Base-by-base conservation (phyloP, 2,113 vertebrate species). In the Menura novaehollandiae region DNA sequence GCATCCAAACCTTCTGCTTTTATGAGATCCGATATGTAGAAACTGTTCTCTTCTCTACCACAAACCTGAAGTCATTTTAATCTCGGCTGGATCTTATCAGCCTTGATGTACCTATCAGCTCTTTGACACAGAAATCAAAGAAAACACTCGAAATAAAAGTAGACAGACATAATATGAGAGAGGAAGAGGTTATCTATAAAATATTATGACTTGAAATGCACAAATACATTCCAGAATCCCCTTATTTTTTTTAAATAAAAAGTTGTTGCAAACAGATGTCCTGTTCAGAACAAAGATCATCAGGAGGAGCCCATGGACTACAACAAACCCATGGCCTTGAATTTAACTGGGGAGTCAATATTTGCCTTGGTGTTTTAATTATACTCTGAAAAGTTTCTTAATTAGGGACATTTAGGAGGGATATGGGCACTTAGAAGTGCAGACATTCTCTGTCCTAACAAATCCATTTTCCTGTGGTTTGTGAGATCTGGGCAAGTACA, bases 41-140 rank as follows among this genome's bases (percentile, higher is more conserved):
- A 97, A 78, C 66, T 58, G n/a, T 67, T 81, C 91, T 82, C 44
- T 94, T 97, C 96, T 73, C 67, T 76, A 56, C 43, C 85, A 72
- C 84, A 67, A 96, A 97, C 85, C 90, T 44, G 86, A 80, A 90
- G 87, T 77, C 62, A 82, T 97, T 97, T 97, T 97, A 92, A 92
- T 96, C 93, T 97, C 88, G 23, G 79, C 33, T 88, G 93, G 85
- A 96, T 95, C 69, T 94, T 93, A 93, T 92, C 83, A 85, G 52
- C 27, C 15, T 7, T 59, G 41, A 51, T 76, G 20, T 84, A 85
- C 86, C 58, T 91, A 47, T 88, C 53, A 33, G 86, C 41, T 96
- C 84, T 96, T 85, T 86, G 93, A 82, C 72, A 97, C 76, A 96
- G 90, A 92, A 94, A 97, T 96, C 88, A 94, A 87, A 88, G 77